phyloP scores from a whole-genome alignment of 2,888 invertebrate species.

The Oeneis ivallda region DNA sequence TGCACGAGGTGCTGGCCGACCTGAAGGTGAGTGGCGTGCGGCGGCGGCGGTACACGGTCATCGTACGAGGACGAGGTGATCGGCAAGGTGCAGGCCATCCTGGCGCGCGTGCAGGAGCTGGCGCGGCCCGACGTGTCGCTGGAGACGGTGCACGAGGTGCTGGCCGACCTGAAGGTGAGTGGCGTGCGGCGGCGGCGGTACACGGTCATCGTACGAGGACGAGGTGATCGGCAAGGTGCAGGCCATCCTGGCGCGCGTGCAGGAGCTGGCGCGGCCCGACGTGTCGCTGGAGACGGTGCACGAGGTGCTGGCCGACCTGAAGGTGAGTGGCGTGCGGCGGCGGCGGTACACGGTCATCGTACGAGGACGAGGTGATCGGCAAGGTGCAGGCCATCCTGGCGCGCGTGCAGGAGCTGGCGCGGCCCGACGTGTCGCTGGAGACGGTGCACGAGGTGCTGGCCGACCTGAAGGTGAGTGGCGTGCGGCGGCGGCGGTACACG shows the following conservation, averaged over 20 bases:
- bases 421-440: constrained; percentile 60
- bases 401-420: constrained; percentile 83
- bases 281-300: constrained; percentile 62
- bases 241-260: constrained; percentile 85
- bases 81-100: constrained; percentile 83
- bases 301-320: constrained; percentile 69
- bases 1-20: constrained; percentile 69
- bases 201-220: no score
- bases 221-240: constrained; percentile 85
- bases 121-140: constrained; percentile 61
- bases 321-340: constrained; percentile 59
- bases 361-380: constrained; percentile 86
- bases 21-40: constrained; percentile 62
- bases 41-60: no score
- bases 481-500: no score
- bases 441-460: constrained; percentile 70
- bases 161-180: constrained; percentile 65
- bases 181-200: no score
- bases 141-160: constrained; percentile 70
- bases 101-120: constrained; percentile 85
- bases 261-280: constrained; percentile 75
- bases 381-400: constrained; percentile 85
- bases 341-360: no score
- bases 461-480: constrained; percentile 61
- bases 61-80: constrained; percentile 89